Conservation (phyloP, 30 jellyfish, hydroid and myxozoan species). For the Chironex yamaguchii region DNA sequence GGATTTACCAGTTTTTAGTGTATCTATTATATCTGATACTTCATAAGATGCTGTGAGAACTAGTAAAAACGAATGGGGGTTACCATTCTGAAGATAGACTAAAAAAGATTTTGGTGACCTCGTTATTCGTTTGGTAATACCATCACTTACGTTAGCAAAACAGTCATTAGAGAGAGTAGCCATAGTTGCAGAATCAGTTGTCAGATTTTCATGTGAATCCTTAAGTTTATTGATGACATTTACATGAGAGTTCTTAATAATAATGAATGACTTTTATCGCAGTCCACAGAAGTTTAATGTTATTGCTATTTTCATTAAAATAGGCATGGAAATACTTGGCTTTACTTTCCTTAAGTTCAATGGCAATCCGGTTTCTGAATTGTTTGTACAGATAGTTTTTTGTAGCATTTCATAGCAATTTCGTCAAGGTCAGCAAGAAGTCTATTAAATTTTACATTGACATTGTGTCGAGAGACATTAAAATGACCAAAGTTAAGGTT, state of each 20-base stretch:
- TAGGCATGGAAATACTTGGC: slow-evolving; percentile 21
- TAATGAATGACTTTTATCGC: slow-evolving; percentile 50
- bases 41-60: too few relatives aligned
- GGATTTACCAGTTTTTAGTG: too few relatives aligned
- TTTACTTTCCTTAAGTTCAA: slow-evolving; percentile 39
- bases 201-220: slow-evolving; percentile 62
- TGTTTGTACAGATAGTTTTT: slow-evolving; percentile 17
- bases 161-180: slow-evolving; percentile 29
- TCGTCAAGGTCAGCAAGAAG: slow-evolving; percentile 29
- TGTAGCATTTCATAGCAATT: slow-evolving; percentile 31
- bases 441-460: slow-evolving; percentile 12
- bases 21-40: too few relatives aligned
- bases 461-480: background rate
- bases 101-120: slow-evolving; percentile 49
- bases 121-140: slow-evolving; percentile 34
- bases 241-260: slow-evolving; percentile 29
- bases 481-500: slow-evolving; percentile 13
- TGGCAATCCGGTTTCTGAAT: slow-evolving; percentile 55
- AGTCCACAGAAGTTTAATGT: slow-evolving; percentile 42
- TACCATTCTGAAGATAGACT: background rate
- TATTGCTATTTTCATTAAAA: slow-evolving; percentile 30
- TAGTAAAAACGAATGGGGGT: slow-evolving; percentile 26
- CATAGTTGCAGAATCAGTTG: slow-evolving; percentile 60
- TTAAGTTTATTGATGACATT: slow-evolving; percentile 50
- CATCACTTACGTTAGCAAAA: slow-evolving; percentile 36